Base-by-base conservation (phyloP, 1,140 invertebrate species). In the Drosophila serrata region DNA sequence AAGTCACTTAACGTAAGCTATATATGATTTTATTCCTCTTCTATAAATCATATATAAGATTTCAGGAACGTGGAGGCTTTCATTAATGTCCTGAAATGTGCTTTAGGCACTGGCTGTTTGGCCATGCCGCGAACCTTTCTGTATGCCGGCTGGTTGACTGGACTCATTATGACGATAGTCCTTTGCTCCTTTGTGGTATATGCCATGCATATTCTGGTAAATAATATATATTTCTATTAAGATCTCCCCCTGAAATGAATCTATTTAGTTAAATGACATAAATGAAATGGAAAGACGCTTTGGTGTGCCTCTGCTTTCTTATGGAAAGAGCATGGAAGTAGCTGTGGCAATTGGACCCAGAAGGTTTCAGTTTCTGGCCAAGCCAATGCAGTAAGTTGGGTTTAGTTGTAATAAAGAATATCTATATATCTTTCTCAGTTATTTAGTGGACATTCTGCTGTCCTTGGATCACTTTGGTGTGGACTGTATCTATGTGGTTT, bases 151-250 rank as follows among this genome's bases (percentile, higher is more conserved):
- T 88, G 84, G 79, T 7, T 82, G 3, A 6, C 58, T 1, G 84
- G 84, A 3, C 15, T 88, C 2, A n/a, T 80, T 12, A 53, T 60
- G 68, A 74, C 84, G 6, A 0, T 88, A 8, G 8, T 67, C 6
- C 35, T 87, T 2, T 31, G 57, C 17, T 19, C 5, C 29, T 39
- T 82, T 27, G 31, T 87, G 17, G 46, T 77, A 1, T 80, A 88
- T 65, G 48, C 80, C 15, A 58, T 88, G 57, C 80, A 87, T 43
- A 53, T 82, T 7, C 45, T 87, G 84, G 84, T 87, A 77, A 12
- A 1, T 13, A 11, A n/a, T 9, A 49, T 12, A 46, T 1, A 12
- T 5, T 22, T 11, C 3, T 7, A 22, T 6, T 2, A 27, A 19
- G 0, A 48, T 24, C 15, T 42, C 0, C 33, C 1, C 3, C 9